phyloP scores from a whole-genome alignment of 2,797 vertebrate species.

The Nasua narica region DNA sequence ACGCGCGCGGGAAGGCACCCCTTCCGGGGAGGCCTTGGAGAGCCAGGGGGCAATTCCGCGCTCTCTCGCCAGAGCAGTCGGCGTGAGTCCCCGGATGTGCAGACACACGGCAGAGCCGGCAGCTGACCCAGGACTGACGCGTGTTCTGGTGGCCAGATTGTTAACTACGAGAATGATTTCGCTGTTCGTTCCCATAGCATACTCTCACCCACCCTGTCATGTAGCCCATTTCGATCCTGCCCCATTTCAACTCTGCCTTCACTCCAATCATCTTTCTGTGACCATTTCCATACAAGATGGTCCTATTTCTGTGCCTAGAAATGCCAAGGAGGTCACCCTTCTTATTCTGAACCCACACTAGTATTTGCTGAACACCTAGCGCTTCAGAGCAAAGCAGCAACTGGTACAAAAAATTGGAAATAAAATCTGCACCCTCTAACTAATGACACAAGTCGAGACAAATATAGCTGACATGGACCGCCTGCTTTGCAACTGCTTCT shows the following conservation, averaged over 20 bases:
- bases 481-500: background rate
- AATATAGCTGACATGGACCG: background rate
- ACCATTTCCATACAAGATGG: background rate
- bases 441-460: background rate
- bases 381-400: background rate
- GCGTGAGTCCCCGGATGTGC: background rate
- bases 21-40: background rate
- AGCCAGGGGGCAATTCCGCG: background rate
- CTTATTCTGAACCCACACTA: background rate
- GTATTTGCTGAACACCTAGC: background rate
- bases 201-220: background rate
- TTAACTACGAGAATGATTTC: background rate
- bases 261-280: background rate
- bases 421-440: background rate
- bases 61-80: background rate
- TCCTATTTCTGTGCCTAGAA: background rate
- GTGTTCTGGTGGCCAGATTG: background rate
- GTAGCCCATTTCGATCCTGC: background rate
- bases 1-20: background rate
- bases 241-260: background rate
- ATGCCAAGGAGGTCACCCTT: background rate
- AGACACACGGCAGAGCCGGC: background rate
- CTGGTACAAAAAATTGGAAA: background rate
- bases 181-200: background rate
- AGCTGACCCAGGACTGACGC: background rate